phyloP scores from a whole-genome alignment of 2,113 vertebrate species.

The Oceanodroma tethys region DNA sequence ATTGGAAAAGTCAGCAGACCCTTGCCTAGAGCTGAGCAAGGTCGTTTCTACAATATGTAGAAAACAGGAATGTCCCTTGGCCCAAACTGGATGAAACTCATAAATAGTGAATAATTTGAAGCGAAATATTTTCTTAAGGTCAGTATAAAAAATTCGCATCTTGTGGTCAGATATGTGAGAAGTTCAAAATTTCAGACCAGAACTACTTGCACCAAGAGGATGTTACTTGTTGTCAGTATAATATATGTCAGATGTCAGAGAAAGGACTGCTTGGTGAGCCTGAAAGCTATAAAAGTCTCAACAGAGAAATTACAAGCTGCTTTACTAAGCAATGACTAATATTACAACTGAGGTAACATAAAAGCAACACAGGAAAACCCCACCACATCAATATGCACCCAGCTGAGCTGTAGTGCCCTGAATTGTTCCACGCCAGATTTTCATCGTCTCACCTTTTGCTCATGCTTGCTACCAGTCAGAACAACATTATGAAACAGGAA shows the following conservation, averaged over 20 bases:
- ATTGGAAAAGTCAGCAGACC: neutral
- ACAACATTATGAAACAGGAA: neutral
- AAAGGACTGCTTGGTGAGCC: neutral
- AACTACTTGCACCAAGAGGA: neutral
- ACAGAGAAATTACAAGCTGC: neutral
- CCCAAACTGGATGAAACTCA: neutral
- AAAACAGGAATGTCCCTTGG: neutral
- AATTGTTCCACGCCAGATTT: neutral
- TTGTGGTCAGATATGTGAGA: neutral
- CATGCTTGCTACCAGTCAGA: neutral
- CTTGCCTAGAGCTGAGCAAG: neutral
- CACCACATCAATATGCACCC: rapidly evolving
- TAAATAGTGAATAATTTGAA: neutral
- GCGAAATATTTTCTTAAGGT: neutral
- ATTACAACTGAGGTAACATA: neutral
- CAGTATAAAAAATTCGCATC: neutral
- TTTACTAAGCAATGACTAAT: neutral
- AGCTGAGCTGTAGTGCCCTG: neutral
- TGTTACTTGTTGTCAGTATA: neutral
- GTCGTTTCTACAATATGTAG: rapidly evolving
- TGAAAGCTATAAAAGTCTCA: neutral
- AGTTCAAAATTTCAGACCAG: neutral
- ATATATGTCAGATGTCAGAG: neutral
- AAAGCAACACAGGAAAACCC: neutral
- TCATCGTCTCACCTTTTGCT: neutral